Base-by-base conservation (phyloP, 1,140 invertebrate genomes). In the Trialeurodes vaporariorum region DNA sequence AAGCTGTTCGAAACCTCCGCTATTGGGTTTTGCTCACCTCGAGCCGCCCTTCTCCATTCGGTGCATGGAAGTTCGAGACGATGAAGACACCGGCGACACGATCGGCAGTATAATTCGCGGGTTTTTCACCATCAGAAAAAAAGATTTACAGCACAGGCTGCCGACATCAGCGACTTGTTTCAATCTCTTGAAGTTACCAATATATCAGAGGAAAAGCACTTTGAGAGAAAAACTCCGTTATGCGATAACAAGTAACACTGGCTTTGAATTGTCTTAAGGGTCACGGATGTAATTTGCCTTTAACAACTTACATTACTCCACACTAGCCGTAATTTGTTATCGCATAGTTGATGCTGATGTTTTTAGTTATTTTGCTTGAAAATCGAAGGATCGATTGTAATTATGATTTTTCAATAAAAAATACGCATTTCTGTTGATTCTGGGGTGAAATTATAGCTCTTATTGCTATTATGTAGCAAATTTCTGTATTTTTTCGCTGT, bases 161-260 rank as follows among this genome's bases (percentile, higher is more conserved):
- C 98, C 97, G 25, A 98, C 98, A 0, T 97, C 96, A 0, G 99
- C 97, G 0, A 99, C 98, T 0, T 99, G 98, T 77, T 99, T 99
- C 79, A 99, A 99, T 81, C 83, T 99, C 26, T 83, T 99, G 17
- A 99, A 99, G 78, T 81, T 99, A 72, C 98, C 98, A 65, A 99
- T 99, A 79, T 99, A 99, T 78, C 94, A 96, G 76, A 96, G 96
- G 77, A 94, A 96, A 76, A 90, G 89, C 71, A 96, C 94, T 1
- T 79, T 99, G 12, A 81, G 93, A 25, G 96, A 99, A 71, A 99
- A 99, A 81, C 79, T 99, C 1, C 85, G 94, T 65, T 99, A 99
- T 78, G 96, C 97, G 0, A 95, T 99, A 21, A 91, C 90, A 62
- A 96, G 94, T 72, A 98, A 98, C 77, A 97, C 97, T 21, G 98